Base-by-base conservation (phyloP, 1,140 invertebrate species). In the Protaetia brevitarsis region DNA sequence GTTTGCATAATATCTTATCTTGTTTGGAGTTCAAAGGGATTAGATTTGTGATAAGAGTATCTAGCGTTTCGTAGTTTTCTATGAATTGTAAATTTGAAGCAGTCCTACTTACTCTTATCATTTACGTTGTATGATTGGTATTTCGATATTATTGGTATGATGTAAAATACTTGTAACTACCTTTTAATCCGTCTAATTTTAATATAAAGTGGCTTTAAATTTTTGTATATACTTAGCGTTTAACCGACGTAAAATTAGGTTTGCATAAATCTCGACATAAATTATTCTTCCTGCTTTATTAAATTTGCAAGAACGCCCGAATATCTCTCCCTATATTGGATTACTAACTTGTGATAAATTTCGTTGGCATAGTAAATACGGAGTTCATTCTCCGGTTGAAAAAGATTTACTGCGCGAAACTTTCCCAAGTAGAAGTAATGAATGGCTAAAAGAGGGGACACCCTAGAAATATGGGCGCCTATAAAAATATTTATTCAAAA, bases 1-100 rank as follows among this genome's bases (percentile, higher is more conserved):
- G 41, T 51, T 51, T 51, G 41, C 41, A 51, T 51, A 51, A 51
- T 51, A 51, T 51, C 41, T 51, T 51, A 51, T 51, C 41, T 51
- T 8, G 26, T 51, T 51, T 19, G 41, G 26, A 51, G 26, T 51
- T 51, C 41, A 23, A 0, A 26, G 41, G 41, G 41, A 51, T 51
- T 51, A 51, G 19, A 8, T n/a, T 16, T 51, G 16, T 8, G 41
- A 51, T 51, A 51, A 26, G 6, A 51, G 19, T 4, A 37, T 3
- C 5, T 11, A 13, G 34, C 10, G 5, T 13, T 37, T 13, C n/a
- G n/a, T 13, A 37, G 16, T 37, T 51, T 51, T 51, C 41, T 19
- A 23, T 10, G 19, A 51, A 51, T 6, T n/a, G 1, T 34, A n/a
- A n/a, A n/a, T n/a, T n/a, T n/a, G n/a, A n/a, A n/a, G n/a, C n/a